Percentiles rank a stretch among this genome's conserved stretches.
Conservation (phyloP, 2,797 vertebrate species). For the Danio albolineatus region DNA sequence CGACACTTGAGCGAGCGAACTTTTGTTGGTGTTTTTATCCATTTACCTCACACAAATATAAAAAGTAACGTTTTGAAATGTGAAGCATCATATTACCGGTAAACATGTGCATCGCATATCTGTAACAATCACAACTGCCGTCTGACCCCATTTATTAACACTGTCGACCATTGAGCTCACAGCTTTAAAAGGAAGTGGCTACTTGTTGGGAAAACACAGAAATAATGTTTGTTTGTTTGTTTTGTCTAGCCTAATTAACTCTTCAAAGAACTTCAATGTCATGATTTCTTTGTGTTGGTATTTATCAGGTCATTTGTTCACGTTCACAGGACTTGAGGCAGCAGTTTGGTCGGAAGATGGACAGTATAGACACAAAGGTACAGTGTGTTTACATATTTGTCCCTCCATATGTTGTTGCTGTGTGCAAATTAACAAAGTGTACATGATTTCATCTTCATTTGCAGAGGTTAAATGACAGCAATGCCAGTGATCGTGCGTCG, state of each 20-base stretch:
- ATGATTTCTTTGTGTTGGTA: neutral
- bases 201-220: neutral
- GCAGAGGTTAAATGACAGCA: conserved; percentile 76
- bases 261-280: neutral
- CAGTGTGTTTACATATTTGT: neutral
- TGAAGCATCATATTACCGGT: conserved; percentile 40
- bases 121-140: neutral
- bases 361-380: conserved; percentile 60
- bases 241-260: neutral
- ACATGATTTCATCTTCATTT: conserved; percentile 40
- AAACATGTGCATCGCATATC: conserved; percentile 26
- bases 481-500: conserved; percentile 75
- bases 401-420: neutral
- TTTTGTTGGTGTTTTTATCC: neutral
- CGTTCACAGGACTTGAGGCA: conserved; percentile 37
- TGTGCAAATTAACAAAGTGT: neutral
- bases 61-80: neutral
- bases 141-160: conserved; percentile 14
- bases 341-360: conserved; percentile 62
- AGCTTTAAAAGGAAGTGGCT: conserved; percentile 33
- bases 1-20: neutral
- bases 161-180: neutral
- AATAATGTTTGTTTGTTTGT: neutral
- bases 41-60: neutral
- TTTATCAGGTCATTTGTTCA: conserved; percentile 4